Evolutionary conservation across 2,113 vertebrate genomes (phyloP).

Genomic region (Ammodytes marinus): DNA sequence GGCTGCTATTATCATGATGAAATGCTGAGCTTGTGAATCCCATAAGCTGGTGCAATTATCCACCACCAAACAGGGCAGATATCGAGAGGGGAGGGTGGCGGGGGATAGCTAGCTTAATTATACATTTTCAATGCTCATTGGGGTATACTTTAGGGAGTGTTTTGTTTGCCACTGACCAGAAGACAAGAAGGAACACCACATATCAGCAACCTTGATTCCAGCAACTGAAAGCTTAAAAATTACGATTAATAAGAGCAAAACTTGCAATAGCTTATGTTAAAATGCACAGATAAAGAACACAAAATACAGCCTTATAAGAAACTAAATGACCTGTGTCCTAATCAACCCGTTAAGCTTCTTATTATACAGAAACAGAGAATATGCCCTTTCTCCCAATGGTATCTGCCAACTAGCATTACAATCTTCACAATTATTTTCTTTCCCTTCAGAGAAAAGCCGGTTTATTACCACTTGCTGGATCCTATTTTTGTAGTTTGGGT

Average conservation of each 20-base stretch:
- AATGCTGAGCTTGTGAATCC: slow-evolving; percentile 58
- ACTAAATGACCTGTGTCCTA: background rate
- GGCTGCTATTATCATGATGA: slow-evolving; percentile 56
- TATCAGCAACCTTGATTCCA: no score
- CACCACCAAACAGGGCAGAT: slow-evolving; percentile 43
- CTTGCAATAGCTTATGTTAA: background rate
- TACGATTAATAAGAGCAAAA: background rate
- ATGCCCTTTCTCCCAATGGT: background rate
- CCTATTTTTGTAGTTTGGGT: background rate
- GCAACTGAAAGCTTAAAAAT: slow-evolving; percentile 1
- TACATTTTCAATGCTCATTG: slow-evolving; percentile 41
- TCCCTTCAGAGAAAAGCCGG: background rate
- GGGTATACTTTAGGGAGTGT: no score
- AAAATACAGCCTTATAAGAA: background rate
- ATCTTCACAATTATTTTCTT: background rate
- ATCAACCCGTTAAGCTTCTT: background rate
- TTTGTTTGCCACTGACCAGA: slow-evolving; percentile 31
- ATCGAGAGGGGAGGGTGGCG: slow-evolving; percentile 41
- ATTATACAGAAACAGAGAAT: slow-evolving; percentile 3
- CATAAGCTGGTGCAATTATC: slow-evolving; percentile 52
- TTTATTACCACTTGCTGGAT: slow-evolving; percentile 2
- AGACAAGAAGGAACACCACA: no score
- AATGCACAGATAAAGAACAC: background rate
- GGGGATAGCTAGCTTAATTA: slow-evolving; percentile 48
- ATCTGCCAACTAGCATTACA: background rate